Evolutionary conservation across 2,797 vertebrate species (phyloP).

Genomic region (Smutsia gigantea): DNA sequence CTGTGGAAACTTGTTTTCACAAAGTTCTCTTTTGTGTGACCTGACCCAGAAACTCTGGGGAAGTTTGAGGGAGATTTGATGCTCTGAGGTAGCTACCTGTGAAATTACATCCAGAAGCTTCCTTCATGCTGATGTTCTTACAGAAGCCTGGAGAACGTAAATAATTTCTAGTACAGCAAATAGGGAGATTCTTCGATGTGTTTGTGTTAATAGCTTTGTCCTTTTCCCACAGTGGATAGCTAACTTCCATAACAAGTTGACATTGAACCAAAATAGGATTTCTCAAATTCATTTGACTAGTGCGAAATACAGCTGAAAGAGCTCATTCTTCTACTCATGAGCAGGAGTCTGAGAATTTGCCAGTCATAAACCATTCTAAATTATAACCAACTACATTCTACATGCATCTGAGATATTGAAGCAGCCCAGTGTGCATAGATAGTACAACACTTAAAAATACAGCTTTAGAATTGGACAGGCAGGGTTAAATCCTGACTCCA

Average conservation of each 20-base stretch:
- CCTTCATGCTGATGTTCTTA: not conserved
- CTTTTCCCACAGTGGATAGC: not conserved
- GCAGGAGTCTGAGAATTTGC: not conserved
- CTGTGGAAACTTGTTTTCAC: conserved; percentile 22
- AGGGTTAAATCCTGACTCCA: not conserved
- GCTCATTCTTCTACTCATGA: not conserved
- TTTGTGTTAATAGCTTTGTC: not conserved
- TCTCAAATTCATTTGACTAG: not conserved
- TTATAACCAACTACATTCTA: not conserved
- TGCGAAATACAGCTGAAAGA: not conserved
- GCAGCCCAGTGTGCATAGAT: not conserved
- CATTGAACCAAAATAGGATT: not conserved
- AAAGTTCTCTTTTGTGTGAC: conserved; percentile 36
- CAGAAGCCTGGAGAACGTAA: not conserved
- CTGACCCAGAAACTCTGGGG: conserved; percentile 44
- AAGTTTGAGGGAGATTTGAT: not conserved
- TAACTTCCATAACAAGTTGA: not conserved
- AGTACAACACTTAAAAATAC: not conserved
- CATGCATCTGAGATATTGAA: not conserved
- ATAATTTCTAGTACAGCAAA: not conserved
- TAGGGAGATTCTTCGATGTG: not conserved
- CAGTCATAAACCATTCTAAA: not conserved
- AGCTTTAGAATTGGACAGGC: not conserved
- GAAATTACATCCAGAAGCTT: not conserved
- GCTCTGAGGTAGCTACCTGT: not conserved